Conservation (phyloP, 1,140 invertebrate species). For the Wiebesia pumilae region DNA sequence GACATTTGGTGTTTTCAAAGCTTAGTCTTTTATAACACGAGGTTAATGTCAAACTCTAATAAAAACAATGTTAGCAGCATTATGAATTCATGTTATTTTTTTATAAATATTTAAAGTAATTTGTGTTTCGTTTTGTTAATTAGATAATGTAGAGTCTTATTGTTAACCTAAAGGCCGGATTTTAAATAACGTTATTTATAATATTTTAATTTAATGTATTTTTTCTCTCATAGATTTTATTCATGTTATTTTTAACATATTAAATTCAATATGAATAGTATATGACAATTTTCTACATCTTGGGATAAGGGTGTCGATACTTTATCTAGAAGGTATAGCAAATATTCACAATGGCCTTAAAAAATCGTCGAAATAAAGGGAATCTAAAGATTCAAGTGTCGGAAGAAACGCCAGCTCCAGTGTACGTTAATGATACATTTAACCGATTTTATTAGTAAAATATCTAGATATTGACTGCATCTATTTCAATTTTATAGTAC, state of each 20-base stretch:
- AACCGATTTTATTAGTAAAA: neutral
- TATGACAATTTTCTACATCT: conserved; percentile 35
- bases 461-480: conserved; percentile 15
- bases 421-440: conserved; percentile 65
- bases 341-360: conserved; percentile 57
- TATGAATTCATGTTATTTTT: conserved; percentile 16
- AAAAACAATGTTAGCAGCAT: conserved; percentile 27
- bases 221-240: conserved; percentile 29
- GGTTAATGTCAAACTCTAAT: conserved; percentile 55
- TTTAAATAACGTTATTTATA: conserved; percentile 22
- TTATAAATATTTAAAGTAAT: conserved; percentile 7
- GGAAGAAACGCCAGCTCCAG: conserved; percentile 68
- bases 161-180: conserved; percentile 30
- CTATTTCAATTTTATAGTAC: conserved; percentile 74
- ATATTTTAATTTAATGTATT: conserved; percentile 35
- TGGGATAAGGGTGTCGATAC: conserved; percentile 17
- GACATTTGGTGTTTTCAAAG: conserved; percentile 63
- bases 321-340: conserved; percentile 17
- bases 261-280: conserved; percentile 3
- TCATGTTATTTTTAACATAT: conserved; percentile 38
- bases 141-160: conserved; percentile 25
- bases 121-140: neutral
- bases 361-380: conserved; percentile 60
- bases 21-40: conserved; percentile 54
- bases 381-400: conserved; percentile 74